Percentiles rank a stretch among this genome's conserved stretches.
phyloP scores from a whole-genome alignment of 2,797 vertebrate species.

The Dipus sagitta region DNA sequence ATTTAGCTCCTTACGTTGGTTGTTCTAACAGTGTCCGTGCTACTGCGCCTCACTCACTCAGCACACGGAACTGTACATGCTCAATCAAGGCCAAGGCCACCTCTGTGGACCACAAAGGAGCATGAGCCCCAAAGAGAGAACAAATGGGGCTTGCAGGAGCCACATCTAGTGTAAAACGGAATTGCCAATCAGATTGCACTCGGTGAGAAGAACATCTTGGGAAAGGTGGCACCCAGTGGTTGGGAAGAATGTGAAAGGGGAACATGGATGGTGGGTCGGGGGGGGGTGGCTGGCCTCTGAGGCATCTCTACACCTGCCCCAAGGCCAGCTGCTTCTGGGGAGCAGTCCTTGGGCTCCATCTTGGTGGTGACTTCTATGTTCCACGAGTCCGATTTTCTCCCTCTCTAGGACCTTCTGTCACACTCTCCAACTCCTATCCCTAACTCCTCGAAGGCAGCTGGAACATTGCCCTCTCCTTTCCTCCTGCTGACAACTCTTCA shows the following conservation, averaged over 20 bases:
- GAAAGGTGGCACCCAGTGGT: background rate
- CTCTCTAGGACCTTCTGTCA: background rate
- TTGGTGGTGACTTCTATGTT: background rate
- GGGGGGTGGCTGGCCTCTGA: background rate
- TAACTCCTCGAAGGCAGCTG: background rate
- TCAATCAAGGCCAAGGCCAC: background rate
- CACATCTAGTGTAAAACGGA: background rate
- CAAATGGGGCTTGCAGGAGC: background rate
- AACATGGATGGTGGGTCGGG: background rate
- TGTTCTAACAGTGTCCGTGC: background rate
- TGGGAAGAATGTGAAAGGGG: background rate
- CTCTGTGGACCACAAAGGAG: background rate
- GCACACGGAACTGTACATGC: background rate
- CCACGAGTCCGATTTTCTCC: background rate
- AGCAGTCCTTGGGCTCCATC: background rate
- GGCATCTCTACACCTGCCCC: background rate
- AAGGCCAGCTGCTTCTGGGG: background rate
- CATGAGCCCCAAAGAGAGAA: accelerated
- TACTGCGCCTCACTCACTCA: background rate
- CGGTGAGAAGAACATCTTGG: background rate
- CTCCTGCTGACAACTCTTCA: background rate
- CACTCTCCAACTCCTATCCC: background rate
- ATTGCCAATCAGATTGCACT: background rate
- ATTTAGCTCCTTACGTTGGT: background rate
- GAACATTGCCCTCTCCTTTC: background rate